Evolutionary conservation across 1,140 invertebrate genomes (phyloP), one percentile per base, ranked within the genome.

Genomic region (Trachymyrmex septentrionalis): DNA sequence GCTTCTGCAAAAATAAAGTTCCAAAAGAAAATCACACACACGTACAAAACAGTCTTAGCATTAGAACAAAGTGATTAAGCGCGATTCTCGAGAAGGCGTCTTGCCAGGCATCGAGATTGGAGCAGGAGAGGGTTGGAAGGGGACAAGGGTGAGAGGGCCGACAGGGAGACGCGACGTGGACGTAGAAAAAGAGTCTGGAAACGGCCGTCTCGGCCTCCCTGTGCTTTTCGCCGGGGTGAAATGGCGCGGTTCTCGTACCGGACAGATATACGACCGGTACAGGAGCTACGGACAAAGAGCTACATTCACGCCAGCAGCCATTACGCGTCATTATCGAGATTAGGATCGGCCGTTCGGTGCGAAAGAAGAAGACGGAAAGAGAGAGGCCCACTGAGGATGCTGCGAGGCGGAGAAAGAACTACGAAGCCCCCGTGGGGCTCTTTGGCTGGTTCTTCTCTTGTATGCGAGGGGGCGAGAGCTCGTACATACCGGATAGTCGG

Each of bases 241-340:
- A 94, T 93, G 93, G 92, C 90, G 90, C 92, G 89, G 84, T 87
- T 91, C 91, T 89, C 84, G 86, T 64, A 86, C 87, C 86, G 87
- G 87, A 90, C 91, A 88, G 91, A 94, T 93, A 93, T 93, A 94
- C 91, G 92, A 91, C 78, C 85, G 89, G 88, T 87, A 84, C 69
- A 86, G 91, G 91, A 93, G 92, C 80, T 81, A 91, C 88, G 92
- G 92, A 95, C 94, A 95, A 95, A 95, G 94, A 93, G 90, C 87
- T 91, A 94, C 94, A 95, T 95, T 95, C 95, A 95, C 94, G 94
- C 93, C 92, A 92, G 93, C 92, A 93, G 91, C 92, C 94, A 95
- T 95, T 95, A 95, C 94, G 94, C 94, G 93, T 95, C 94, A 95
- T 95, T 95, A 95, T 95, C 94, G 92, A 95, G 95, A 95, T 95